Base-by-base conservation (phyloP, 2,797 vertebrate species). In the Danio jaintianensis region DNA sequence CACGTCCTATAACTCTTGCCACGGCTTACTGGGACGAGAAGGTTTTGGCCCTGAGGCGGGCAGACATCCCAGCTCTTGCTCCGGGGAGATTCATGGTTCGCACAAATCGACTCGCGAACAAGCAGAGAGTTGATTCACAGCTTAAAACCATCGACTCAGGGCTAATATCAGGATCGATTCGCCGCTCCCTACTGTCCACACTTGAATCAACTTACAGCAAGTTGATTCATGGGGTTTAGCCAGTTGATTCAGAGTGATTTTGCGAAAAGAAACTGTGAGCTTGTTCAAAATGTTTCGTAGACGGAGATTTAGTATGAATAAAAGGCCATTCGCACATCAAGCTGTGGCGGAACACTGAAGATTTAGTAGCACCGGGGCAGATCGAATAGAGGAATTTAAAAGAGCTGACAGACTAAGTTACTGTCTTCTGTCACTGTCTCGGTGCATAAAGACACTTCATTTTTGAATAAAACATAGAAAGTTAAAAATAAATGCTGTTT, bases 41-140 rank as follows among this genome's bases (percentile, higher is more conserved):
- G 75, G 89, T 88, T 89, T 67, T 62, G 91, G 84, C 91, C 90
- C 84, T 88, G 90, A 88, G 89, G 89, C 87, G 90, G 89, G 89
- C 88, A 91, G 89, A 20, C 79, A 71, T 29, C 29, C 29, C 29
- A 82, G 83, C 85, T 89, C 87, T 91, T 90, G 90, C 90, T 91
- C 90, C 88, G 73, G 82, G 50, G 85, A 92, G 91, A 94, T 93
- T 93, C 91, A 94, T 91, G 89, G 84, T 85, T 87, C 42, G 79
- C 90, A 74, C 75, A 22, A 75, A 78, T 85, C 75, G 75, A 80
- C 78, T 82, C 71, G 16, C 22, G 40, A 71, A 79, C 42, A 82
- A 80, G 61, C 56, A 75, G 43, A 69, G 52, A 45, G 61, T 81
- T 85, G 86, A 87, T 87, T 85, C 86, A 84, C 78, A 62, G 74